Base-by-base conservation (phyloP, 2,888 invertebrate genomes). In the Megalurothrips usitatus region DNA sequence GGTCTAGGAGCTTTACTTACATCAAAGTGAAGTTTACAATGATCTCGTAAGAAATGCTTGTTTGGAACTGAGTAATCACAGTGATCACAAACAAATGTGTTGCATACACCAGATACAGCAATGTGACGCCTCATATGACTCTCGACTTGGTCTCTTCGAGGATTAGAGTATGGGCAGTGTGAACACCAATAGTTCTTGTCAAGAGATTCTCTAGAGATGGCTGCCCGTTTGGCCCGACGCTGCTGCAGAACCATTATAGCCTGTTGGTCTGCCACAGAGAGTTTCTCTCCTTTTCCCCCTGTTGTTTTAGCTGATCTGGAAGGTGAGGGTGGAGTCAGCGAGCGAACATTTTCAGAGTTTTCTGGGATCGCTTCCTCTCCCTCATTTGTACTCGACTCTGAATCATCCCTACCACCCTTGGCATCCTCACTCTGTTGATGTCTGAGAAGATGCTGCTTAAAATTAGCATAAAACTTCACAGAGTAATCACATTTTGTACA, bases 401-500 rank as follows among this genome's bases (percentile, higher is more conserved):
- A 47, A 26, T 78, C 80, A 63, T 79, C 81, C 52, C 75, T 75
- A 49, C 68, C 79, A 68, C 81, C 82, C n/a, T 75, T 79, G 12
- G 80, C 80, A 26, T 83, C 81, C 58, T 83, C 82, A 80, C 80
- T 80, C 43, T 34, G 90, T 86, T 92, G 91, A 86, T 96, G 96
- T 85, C 95, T 94, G 82, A 92, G 92, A 88, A 92, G 89, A 86
- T 96, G 96, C 86, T 95, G 95, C 63, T 92, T 91, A 84, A 94
- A 93, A 86, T 95, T 94, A 1, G 95, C 94, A 84, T 93, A 94
- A 86, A 94, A 94, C 84, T 94, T 94, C 0, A 96, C 96, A 1
- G 95, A 94, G 87, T 96, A 96, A 87, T 96, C 96, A 87, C 96
- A 96, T 78, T 92, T 89, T 84, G 94, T 92, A 88, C 96, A 96